A percentile compares a stretch with the other conserved stretches of the same genome.
These are phyloP conservation scores for Neoarius graeffei DNA, from an alignment of 2,113 vertebrate genomes.

Conservation along the genomic window DNA sequence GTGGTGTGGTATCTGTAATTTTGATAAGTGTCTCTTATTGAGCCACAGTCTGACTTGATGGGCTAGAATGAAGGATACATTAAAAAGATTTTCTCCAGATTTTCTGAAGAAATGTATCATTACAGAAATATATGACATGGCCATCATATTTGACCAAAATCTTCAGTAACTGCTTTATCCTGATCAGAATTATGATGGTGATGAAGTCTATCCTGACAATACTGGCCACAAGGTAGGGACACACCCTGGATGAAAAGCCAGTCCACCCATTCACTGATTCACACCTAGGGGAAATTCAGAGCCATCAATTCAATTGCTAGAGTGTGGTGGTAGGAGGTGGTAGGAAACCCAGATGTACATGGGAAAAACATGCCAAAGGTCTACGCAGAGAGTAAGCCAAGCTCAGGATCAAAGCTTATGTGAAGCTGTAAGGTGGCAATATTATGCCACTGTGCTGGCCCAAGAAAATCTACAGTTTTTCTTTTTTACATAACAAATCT, in stretches of 20 bases:
- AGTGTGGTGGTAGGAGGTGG: not conserved
- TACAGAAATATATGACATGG: not conserved
- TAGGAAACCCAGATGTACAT: not conserved
- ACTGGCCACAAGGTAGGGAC: not conserved
- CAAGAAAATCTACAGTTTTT: not conserved
- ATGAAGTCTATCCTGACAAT: not conserved
- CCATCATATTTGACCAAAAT: not conserved
- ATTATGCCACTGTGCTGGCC: not conserved
- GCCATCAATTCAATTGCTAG: not conserved
- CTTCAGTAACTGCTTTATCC: not conserved
- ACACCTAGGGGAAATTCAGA: not conserved
- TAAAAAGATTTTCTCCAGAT: not conserved
- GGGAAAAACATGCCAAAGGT: not conserved
- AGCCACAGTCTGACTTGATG: constrained; percentile 30
- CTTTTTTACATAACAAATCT: not conserved
- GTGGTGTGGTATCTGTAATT: constrained; percentile 44
- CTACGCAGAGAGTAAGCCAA: not conserved
- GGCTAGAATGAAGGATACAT: constrained; percentile 14
- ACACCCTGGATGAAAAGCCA: not conserved
- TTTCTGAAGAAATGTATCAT: not conserved
- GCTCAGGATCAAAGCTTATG: not conserved
- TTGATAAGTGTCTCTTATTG: constrained; percentile 51
- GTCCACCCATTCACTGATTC: not conserved
- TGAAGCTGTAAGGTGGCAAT: not conserved
- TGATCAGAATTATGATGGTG: not conserved